Conservation (phyloP, 2,113 vertebrate species). For the Microtus pennsylvanicus region DNA sequence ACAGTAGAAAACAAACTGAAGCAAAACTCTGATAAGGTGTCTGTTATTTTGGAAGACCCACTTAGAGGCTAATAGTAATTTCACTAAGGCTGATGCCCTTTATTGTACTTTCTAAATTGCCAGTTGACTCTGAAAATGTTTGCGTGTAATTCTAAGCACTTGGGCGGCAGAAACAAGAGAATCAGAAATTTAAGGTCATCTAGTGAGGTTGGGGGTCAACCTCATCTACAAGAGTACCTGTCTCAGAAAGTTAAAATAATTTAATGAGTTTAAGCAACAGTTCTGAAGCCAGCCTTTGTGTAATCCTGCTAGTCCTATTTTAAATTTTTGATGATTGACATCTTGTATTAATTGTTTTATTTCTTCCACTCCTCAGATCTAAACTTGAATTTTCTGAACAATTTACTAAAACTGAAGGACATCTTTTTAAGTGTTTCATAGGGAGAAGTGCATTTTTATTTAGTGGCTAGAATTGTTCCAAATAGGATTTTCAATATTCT, state of each 20-base stretch:
- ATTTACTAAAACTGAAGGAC: slow-evolving; percentile 33
- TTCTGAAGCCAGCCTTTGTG: slow-evolving; percentile 25
- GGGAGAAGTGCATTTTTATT: slow-evolving; percentile 61
- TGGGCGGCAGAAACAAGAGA: neutral
- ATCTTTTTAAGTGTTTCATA: slow-evolving; percentile 53
- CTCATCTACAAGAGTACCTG: neutral
- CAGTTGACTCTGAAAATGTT: slow-evolving; percentile 42
- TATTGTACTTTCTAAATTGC: slow-evolving; percentile 58
- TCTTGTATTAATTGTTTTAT: slow-evolving; percentile 56
- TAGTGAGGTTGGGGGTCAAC: neutral
- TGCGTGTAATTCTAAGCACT: neutral
- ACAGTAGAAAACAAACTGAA: slow-evolving; percentile 44
- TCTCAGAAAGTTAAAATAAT: neutral
- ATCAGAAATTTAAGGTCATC: neutral
- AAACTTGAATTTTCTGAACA: slow-evolving; percentile 59
- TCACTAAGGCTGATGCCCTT: slow-evolving; percentile 38
- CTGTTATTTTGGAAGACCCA: slow-evolving; percentile 8
- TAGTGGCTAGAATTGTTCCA: slow-evolving; percentile 49
- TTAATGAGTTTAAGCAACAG: slow-evolving; percentile 46
- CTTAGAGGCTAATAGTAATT: slow-evolving; percentile 7
- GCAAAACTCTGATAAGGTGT: neutral
- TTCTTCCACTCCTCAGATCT: slow-evolving; percentile 24
- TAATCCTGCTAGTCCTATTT: slow-evolving; percentile 54
- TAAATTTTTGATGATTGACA: slow-evolving; percentile 45
- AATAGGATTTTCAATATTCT: slow-evolving; percentile 45